Evolutionary conservation across 2,888 invertebrate genomes (phyloP).

Genomic region (Apodemia zela): DNA sequence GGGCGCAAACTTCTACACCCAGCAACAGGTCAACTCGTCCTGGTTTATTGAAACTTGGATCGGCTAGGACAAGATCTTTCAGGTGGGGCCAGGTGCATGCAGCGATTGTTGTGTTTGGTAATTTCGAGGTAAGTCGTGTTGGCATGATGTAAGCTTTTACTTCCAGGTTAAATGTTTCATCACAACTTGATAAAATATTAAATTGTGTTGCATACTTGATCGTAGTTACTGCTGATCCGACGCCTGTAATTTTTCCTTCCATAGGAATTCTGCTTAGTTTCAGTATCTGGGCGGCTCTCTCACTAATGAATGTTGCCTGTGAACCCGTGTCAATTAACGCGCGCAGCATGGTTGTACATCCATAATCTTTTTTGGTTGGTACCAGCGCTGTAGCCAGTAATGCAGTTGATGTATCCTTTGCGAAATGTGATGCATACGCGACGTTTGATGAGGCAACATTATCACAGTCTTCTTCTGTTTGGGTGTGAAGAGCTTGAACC

Average conservation of each 20-base stretch:
- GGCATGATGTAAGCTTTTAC: slow-evolving; percentile 16
- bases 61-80: slow-evolving; percentile 29
- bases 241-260: slow-evolving; percentile 27
- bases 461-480: neutral
- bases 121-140: slow-evolving; percentile 15
- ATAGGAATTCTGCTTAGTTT: neutral
- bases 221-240: slow-evolving; percentile 29
- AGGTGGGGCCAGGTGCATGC: slow-evolving; percentile 26
- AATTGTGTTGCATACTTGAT: slow-evolving; percentile 23
- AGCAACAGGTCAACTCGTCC: slow-evolving; percentile 35
- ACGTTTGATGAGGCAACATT: slow-evolving; percentile 2
- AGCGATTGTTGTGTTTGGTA: slow-evolving; percentile 13
- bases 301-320: slow-evolving; percentile 32
- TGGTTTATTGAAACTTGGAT: slow-evolving; percentile 27
- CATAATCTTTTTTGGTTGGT: slow-evolving; percentile 26
- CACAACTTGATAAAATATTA: slow-evolving; percentile 21
- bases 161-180: slow-evolving; percentile 9
- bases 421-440: slow-evolving; percentile 22
- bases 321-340: slow-evolving; percentile 35
- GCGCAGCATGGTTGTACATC: slow-evolving; percentile 29
- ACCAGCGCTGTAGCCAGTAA: slow-evolving; percentile 36
- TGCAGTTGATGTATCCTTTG: slow-evolving; percentile 22
- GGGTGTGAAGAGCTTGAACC: slow-evolving; percentile 9
- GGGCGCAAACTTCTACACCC: slow-evolving; percentile 26
- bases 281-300: slow-evolving; percentile 27